Evolutionary conservation across 2,888 invertebrate genomes (phyloP).

Genomic region (Zonitis immaculata): DNA sequence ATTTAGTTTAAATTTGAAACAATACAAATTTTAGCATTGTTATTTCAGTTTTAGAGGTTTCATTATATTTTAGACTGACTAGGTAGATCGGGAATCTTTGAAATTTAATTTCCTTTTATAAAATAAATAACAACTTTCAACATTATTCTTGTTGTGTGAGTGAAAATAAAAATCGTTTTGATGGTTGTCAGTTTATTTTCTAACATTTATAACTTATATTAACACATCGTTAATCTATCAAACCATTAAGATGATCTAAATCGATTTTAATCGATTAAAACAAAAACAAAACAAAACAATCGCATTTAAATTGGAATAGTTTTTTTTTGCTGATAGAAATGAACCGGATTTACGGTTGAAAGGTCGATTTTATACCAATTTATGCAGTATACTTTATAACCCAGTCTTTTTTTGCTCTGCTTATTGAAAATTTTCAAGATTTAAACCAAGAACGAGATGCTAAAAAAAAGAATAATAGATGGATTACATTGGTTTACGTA

Average conservation of each 20-base stretch:
- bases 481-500: too few relatives aligned
- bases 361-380: slow-evolving; percentile 15
- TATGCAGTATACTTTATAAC: slow-evolving; percentile 9
- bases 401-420: not conserved
- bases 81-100: too few relatives aligned
- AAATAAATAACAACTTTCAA: not conserved
- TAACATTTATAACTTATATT: too few relatives aligned
- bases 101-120: slow-evolving; percentile 7
- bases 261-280: too few relatives aligned
- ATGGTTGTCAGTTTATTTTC: not conserved
- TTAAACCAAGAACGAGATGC: too few relatives aligned
- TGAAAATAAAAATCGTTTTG: too few relatives aligned
- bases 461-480: too few relatives aligned
- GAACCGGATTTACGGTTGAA: slow-evolving; percentile 14
- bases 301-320: slow-evolving; percentile 7
- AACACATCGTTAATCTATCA: not conserved
- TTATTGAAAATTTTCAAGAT: too few relatives aligned
- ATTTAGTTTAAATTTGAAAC: not conserved
- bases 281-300: too few relatives aligned
- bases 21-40: slow-evolving; percentile 1
- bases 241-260: too few relatives aligned
- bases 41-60: slow-evolving; percentile 9
- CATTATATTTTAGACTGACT: too few relatives aligned
- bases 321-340: slow-evolving; percentile 13
- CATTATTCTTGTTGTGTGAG: not conserved